Conservation (phyloP, 2,888 invertebrate species). For the Pristionchus mayeri region DNA sequence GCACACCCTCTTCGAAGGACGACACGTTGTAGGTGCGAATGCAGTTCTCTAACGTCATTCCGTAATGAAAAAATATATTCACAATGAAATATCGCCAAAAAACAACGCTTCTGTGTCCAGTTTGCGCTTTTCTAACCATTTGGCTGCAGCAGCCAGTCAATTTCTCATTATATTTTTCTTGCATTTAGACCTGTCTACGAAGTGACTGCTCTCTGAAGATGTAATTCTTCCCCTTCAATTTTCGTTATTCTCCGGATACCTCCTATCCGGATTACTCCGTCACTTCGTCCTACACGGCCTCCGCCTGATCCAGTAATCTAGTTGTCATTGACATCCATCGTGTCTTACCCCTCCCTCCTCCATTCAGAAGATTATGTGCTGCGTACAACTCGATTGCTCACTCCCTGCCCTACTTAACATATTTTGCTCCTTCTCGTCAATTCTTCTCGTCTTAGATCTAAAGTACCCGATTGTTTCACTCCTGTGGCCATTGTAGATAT, state of each 20-base stretch:
- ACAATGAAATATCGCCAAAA: no score
- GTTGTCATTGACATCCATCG: constrained; percentile 41
- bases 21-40: background rate
- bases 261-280: no score
- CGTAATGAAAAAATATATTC: background rate
- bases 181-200: background rate
- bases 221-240: background rate
- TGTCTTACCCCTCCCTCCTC: background rate
- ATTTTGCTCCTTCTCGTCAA: background rate
- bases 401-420: constrained; percentile 12
- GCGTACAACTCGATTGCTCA: constrained; percentile 24
- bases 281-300: background rate
- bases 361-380: constrained; percentile 40
- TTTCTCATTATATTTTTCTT: no score
- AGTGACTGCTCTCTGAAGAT: constrained; percentile 23
- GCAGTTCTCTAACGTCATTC: background rate
- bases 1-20: constrained; percentile 4
- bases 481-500: constrained; percentile 28
- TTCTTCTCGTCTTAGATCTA: constrained; percentile 25
- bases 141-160: no score
- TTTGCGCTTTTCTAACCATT: no score
- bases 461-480: constrained; percentile 32
- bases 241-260: background rate
- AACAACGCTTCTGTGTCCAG: no score
- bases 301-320: background rate